Conservation (phyloP, 2,888 invertebrate genomes). For the Teinopalpus imperialis region DNA sequence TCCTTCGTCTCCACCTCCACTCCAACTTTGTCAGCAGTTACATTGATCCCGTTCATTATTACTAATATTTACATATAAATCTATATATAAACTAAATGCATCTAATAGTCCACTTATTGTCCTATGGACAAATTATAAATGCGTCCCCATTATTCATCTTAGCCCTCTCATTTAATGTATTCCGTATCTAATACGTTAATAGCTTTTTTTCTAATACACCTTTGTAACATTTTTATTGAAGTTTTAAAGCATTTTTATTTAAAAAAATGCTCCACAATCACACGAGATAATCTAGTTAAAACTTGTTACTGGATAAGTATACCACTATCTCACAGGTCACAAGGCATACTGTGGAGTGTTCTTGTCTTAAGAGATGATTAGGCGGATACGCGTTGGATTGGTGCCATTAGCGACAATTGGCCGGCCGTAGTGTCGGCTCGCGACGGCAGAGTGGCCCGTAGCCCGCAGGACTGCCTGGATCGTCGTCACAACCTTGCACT, state of each 20-base stretch:
- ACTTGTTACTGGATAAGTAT: conserved; percentile 29
- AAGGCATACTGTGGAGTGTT: conserved; percentile 61
- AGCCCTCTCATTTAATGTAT: not conserved
- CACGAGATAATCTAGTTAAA: conserved; percentile 11
- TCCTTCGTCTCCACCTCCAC: conserved; percentile 49
- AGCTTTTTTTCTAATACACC: not conserved
- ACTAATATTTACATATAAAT: conserved; percentile 33
- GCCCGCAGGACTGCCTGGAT: conserved; percentile 62
- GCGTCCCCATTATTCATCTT: conserved; percentile 8
- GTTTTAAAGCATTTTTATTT: not conserved
- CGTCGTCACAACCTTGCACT: conserved; percentile 73
- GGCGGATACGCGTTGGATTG: conserved; percentile 77
- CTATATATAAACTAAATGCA: conserved; percentile 16
- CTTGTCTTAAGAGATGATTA: conserved; percentile 74
- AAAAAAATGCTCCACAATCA: conserved; percentile 3
- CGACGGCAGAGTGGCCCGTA: conserved; percentile 51
- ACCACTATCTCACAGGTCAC: conserved; percentile 46
- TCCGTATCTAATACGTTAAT: not conserved
- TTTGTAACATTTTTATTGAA: conserved; percentile 7
- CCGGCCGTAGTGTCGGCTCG: conserved; percentile 58
- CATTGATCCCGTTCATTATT: conserved; percentile 71
- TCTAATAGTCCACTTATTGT: conserved; percentile 7
- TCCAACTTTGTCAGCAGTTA: conserved; percentile 55
- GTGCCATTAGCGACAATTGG: conserved; percentile 75
- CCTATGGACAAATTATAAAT: conserved; percentile 3